Base-by-base conservation (phyloP, 2,888 invertebrate genomes). In the Himalopsyche kuldschensis region DNA sequence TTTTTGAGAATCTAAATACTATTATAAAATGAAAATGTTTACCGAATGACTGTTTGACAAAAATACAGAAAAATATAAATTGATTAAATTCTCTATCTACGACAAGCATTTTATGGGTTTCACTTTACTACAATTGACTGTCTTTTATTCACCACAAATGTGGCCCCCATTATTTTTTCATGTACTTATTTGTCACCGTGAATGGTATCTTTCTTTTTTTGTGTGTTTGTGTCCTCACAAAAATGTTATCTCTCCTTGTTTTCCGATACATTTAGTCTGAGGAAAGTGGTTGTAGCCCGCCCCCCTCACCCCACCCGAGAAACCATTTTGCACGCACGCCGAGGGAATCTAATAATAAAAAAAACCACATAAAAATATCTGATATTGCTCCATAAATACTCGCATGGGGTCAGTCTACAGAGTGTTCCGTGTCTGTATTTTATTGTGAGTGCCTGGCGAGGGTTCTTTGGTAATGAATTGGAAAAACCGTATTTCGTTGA, bases 361-460 rank as follows among this genome's bases (percentile, higher is more conserved):
- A 82, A 84, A 78, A 79, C 80, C 85, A 80, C 85, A 85, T 82
- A 82, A 85, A 84, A 85, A 84, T 84, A 80, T 82, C 82, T 78
- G 85, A 85, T 85, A 85, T 85, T 85, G 85, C 82, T 35, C 82
- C 84, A 84, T 85, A 85, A 85, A 84, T 82, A 84, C 48, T 80
- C 69, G 27, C 78, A 31, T 27, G 20, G 31, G 24, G 35, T 32
- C 35, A 32, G n/a, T 20, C 8, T 55, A 55, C 10, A 55, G 3
- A 20, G 55, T 55, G 55, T 20, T 20, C 55, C 2, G 20, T 15
- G 15, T 15, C 15, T 3, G 15, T 41, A 41, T 41, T 32, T 5
- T 32, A 32, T 3, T 15, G 11, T 15, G 15, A 41, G 41, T 1
- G 3, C 11, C 15, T 41, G 15, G 15, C 1, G 41, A 15, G 41